A percentile compares a stretch with the other conserved stretches of the same genome.
These are phyloP conservation scores for Dendrocopos noguchii DNA, from an alignment of 2,113 vertebrate species.

Conservation along the genomic window DNA sequence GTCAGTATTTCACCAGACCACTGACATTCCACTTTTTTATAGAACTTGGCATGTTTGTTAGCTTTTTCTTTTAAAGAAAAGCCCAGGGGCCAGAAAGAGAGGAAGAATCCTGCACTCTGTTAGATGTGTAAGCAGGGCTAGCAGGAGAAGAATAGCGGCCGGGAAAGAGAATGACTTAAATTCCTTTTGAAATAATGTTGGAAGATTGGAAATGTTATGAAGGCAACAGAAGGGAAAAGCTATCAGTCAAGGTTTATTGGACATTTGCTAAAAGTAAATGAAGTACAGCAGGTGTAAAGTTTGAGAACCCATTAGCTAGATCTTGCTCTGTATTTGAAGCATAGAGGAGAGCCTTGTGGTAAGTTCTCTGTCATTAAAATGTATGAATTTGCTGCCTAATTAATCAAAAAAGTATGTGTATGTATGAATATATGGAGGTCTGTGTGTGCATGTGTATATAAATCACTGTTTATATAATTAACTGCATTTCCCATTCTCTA, in stretches of 20 bases:
- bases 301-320: background rate
- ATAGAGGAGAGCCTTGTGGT: background rate
- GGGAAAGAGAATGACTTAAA: slow-evolving; percentile 30
- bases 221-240: slow-evolving; percentile 35
- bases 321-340: background rate
- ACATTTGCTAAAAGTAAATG: background rate
- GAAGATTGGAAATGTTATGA: background rate
- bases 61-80: slow-evolving; percentile 66
- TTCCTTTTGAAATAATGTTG: slow-evolving; percentile 8
- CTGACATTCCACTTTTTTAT: slow-evolving; percentile 64
- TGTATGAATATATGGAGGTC: background rate
- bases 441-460: background rate
- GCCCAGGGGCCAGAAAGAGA: slow-evolving; percentile 64
- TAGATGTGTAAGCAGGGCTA: slow-evolving; percentile 24
- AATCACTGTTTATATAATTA: background rate
- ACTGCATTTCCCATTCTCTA: background rate
- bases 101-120: background rate
- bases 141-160: background rate
- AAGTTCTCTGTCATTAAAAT: background rate
- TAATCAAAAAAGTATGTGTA: background rate
- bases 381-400: background rate
- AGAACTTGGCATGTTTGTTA: slow-evolving; percentile 72
- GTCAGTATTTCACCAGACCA: slow-evolving; percentile 37
- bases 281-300: background rate
- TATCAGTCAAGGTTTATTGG: slow-evolving; percentile 24